A percentile compares a stretch with the other conserved stretches of the same genome.
phyloP scores from a whole-genome alignment of 2,113 vertebrate genomes.

The Gobiocypris rarus region DNA sequence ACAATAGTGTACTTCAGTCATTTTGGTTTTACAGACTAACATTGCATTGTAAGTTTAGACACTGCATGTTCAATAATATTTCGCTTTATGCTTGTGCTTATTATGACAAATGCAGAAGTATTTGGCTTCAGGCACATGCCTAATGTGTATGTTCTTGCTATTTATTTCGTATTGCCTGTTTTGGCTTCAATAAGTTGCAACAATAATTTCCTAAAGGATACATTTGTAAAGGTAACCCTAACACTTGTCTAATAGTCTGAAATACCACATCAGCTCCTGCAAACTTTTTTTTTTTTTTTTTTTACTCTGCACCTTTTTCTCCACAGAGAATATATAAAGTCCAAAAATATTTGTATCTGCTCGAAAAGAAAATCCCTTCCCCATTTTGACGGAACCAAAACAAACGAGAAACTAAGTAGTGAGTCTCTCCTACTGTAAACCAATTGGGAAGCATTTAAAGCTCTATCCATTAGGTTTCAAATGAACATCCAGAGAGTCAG shows the following conservation, averaged over 20 bases:
- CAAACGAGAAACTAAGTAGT: constrained; percentile 30
- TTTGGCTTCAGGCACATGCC: too few relatives aligned
- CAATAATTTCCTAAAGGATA: neutral
- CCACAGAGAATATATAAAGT: neutral
- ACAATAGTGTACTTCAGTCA: neutral
- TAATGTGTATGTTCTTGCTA: neutral
- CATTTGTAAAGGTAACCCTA: neutral
- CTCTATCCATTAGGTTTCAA: constrained; percentile 70
- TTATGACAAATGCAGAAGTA: too few relatives aligned
- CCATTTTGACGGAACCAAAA: constrained; percentile 24
- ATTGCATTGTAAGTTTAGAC: too few relatives aligned
- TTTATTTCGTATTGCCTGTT: neutral
- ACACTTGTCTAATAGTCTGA: neutral
- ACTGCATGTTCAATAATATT: too few relatives aligned
- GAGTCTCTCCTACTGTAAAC: constrained; percentile 48
- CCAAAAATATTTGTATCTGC: neutral
- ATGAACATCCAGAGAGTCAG: constrained; percentile 72
- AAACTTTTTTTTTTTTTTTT: neutral
- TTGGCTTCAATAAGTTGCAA: neutral
- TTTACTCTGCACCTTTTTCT: neutral
- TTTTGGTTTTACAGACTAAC: neutral
- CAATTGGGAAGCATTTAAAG: constrained; percentile 61
- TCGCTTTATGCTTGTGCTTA: too few relatives aligned
- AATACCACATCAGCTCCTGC: neutral
- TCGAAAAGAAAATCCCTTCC: constrained; percentile 25